phyloP scores from a whole-genome alignment of 2,888 invertebrate species.

The Belgica antarctica region DNA sequence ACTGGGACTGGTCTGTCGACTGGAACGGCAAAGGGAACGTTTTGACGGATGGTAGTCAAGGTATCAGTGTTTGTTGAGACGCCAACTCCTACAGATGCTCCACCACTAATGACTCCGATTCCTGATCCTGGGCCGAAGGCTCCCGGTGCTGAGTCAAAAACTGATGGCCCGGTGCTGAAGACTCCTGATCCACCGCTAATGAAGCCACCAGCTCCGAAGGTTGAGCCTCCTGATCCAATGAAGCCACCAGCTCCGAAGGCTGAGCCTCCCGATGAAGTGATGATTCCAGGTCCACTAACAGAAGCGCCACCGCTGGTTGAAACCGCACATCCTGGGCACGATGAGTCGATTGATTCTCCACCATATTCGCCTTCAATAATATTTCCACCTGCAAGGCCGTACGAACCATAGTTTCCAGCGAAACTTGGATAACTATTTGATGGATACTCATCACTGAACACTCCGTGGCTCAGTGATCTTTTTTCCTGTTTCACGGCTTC shows the following conservation, averaged over 20 bases:
- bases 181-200: background rate
- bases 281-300: background rate
- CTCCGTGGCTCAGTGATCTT: constrained; percentile 32
- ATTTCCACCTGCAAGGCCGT: constrained; percentile 13
- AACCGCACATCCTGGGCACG: too few relatives aligned
- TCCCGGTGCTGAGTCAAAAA: background rate
- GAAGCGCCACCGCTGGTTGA: too few relatives aligned
- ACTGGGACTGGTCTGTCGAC: constrained; percentile 24
- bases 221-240: background rate
- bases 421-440: background rate
- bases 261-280: background rate
- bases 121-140: background rate
- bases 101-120: background rate
- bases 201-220: background rate
- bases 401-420: constrained; percentile 16
- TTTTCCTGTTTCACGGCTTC: constrained; percentile 17
- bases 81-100: background rate
- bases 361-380: background rate
- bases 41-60: constrained; percentile 8
- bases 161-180: background rate
- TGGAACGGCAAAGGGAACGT: constrained; percentile 18
- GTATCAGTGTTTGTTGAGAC: constrained; percentile 37
- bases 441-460: background rate
- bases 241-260: background rate
- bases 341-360: background rate